These are phyloP conservation scores for Cheilosia vulpina DNA, from an alignment of 2,888 invertebrate genomes.

Conservation along the genomic window DNA sequence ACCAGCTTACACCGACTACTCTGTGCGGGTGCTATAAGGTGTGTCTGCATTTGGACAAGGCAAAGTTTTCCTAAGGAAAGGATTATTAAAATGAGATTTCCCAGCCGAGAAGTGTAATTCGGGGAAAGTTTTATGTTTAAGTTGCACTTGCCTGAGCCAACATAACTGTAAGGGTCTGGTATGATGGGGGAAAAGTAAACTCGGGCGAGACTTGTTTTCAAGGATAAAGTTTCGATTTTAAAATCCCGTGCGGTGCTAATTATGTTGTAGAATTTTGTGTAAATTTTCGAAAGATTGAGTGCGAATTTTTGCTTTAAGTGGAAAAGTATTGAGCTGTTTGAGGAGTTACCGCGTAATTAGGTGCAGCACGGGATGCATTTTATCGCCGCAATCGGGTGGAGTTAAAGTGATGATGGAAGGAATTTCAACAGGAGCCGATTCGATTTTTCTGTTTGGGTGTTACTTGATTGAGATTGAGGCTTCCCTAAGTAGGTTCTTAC, in stretches of 20 bases:
- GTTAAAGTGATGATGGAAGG: no score
- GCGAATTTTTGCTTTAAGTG: constrained; percentile 65
- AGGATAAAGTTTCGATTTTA: constrained; percentile 72
- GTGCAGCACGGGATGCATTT: constrained; percentile 12
- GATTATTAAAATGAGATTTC: constrained; percentile 75
- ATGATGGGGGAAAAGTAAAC: constrained; percentile 38
- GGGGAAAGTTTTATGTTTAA: constrained; percentile 54
- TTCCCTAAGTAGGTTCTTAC: no score
- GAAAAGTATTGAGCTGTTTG: constrained; percentile 68
- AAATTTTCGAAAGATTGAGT: constrained; percentile 70
- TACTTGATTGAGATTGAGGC: no score
- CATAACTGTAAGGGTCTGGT: constrained; percentile 1
- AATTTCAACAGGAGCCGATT: no score
- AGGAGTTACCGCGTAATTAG: constrained; percentile 19
- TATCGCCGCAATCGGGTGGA: constrained; percentile 24
- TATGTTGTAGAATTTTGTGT: constrained; percentile 69
- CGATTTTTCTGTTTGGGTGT: no score
- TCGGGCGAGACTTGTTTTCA: constrained; percentile 32
- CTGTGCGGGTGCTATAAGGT: constrained; percentile 3
- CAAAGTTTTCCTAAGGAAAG: constrained; percentile 59
- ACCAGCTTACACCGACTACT: constrained; percentile 53
- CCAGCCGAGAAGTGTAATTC: constrained; percentile 49
- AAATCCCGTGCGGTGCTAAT: constrained; percentile 72
- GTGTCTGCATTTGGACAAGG: constrained; percentile 49
- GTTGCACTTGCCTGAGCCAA: constrained; percentile 46